Base-by-base conservation (phyloP, 2,888 invertebrate species). In the Napeogenes sylphis region DNA sequence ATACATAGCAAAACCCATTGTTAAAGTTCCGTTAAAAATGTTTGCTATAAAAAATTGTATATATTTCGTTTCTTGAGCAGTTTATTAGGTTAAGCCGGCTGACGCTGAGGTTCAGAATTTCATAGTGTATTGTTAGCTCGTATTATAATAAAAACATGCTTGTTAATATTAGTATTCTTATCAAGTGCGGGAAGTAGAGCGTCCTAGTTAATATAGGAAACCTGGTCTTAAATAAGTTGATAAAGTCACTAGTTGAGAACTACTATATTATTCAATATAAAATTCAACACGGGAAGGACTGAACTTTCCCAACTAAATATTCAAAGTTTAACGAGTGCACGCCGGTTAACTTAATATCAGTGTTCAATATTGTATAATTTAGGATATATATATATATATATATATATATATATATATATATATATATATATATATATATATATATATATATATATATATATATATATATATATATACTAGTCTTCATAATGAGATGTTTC, bases 221-320 rank as follows among this genome's bases (percentile, higher is more conserved):
- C 81, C 82, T 82, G 79, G 82, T 82, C 77, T 85, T 80, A 80
- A 82, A 78, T 80, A 81, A 88, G 81, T 86, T 83, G 84, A 84
- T 86, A 79, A 83, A 88, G 84, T 85, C 83, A 79, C 84, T 83
- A 86, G 82, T 84, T 83, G 79, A 75, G 77, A 85, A 84, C 85
- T 86, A 83, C 82, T 89, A 87, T 88, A 89, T 87, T 88, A 90
- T 90, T 89, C 86, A 87, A 85, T 87, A 90, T 87, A 84, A 87
- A 85, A 89, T 87, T 86, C 83, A 82, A 81, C 84, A 77, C 80
- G 81, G 79, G 78, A 82, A 84, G 82, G 84, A 85, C 84, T 80
- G 76, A 76, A 89, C 84, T 89, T 86, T 75, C 73, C 77, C 86
- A 87, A 87, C 86, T 87, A 85, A 88, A 88, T 88, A 88, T 86